Evolutionary conservation across 2,888 invertebrate species (phyloP).

Genomic region (Sepioteuthis lessoniana): DNA sequence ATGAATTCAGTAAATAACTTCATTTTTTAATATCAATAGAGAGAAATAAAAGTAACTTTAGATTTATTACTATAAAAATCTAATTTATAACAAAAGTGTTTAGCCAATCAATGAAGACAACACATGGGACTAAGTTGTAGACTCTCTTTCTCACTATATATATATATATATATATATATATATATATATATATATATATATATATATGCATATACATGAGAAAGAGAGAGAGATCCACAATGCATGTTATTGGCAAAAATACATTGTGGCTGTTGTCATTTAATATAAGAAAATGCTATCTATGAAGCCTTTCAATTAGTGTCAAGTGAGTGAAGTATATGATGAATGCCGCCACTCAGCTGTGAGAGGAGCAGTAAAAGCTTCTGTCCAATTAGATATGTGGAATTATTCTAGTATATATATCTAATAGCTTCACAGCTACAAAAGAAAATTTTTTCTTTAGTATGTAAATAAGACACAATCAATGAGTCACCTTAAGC

Average conservation of each 20-base stretch:
- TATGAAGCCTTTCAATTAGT: not conserved
- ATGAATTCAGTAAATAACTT: not conserved
- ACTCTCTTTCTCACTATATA: not conserved
- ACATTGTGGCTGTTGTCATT: not conserved
- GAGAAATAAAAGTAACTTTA: not conserved
- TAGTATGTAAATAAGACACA: not conserved
- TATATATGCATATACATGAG: no score
- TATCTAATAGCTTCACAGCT: not conserved
- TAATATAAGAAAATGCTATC: not conserved
- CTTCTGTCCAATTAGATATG: not conserved
- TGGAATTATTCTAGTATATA: not conserved
- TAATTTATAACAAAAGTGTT: not conserved
- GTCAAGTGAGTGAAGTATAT: slow-evolving; percentile 33
- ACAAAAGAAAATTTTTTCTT: not conserved
- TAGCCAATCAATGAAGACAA: no score
- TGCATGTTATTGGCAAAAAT: not conserved
- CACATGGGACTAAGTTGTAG: not conserved
- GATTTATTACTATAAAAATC: not conserved
- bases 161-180: not conserved
- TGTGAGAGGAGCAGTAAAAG: not conserved
- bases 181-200: no score
- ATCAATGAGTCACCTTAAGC: not conserved
- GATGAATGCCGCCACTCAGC: slow-evolving; percentile 13
- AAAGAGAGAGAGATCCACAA: not conserved
- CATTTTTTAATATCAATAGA: not conserved